These are phyloP conservation scores for Amphiprion clarkii DNA, from an alignment of 2,797 vertebrate species.

Conservation along the genomic window DNA sequence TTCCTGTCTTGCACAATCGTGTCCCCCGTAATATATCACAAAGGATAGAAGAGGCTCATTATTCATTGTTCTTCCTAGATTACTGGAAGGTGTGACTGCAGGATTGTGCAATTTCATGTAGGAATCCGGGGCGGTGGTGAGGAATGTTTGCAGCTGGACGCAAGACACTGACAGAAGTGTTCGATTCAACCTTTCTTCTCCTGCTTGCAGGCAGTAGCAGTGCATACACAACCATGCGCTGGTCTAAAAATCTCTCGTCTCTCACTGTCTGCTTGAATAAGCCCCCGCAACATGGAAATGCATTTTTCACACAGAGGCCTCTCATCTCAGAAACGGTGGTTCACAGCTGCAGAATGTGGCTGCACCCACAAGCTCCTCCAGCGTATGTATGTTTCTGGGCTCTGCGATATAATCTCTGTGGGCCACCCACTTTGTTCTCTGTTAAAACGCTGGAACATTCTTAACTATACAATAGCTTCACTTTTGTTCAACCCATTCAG, in stretches of 20 bases:
- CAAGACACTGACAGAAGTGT: conserved; percentile 81
- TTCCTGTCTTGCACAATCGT: conserved; percentile 40
- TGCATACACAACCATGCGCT: conserved; percentile 27
- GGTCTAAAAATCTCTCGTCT: conserved; percentile 47
- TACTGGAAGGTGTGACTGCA: conserved; percentile 76
- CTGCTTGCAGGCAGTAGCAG: conserved; percentile 41
- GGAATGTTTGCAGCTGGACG: conserved; percentile 83
- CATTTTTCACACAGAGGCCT: conserved; percentile 79
- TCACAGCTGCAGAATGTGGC: conserved; percentile 71
- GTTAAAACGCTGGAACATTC: conserved; percentile 44
- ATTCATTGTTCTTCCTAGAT: conserved; percentile 75
- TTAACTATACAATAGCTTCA: conserved; percentile 40
- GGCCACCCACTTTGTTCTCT: conserved; percentile 70
- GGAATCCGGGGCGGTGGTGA: conserved; percentile 85
- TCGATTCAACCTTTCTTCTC: conserved; percentile 75
- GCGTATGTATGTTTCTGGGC: conserved; percentile 56
- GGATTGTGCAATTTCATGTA: conserved; percentile 85
- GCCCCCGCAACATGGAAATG: conserved; percentile 82
- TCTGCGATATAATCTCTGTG: conserved; percentile 63
- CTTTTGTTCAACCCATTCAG: conserved; percentile 47
- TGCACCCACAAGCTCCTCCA: conserved; percentile 73
- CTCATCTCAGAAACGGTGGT: conserved; percentile 66
- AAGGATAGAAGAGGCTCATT: conserved; percentile 65
- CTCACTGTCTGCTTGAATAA: conserved; percentile 60
- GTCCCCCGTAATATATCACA: conserved; percentile 44